Evolutionary conservation across 2,797 vertebrate species (phyloP), one percentile per base, ranked within the genome.

Genomic region (Ambastaia sidthimunki): DNA sequence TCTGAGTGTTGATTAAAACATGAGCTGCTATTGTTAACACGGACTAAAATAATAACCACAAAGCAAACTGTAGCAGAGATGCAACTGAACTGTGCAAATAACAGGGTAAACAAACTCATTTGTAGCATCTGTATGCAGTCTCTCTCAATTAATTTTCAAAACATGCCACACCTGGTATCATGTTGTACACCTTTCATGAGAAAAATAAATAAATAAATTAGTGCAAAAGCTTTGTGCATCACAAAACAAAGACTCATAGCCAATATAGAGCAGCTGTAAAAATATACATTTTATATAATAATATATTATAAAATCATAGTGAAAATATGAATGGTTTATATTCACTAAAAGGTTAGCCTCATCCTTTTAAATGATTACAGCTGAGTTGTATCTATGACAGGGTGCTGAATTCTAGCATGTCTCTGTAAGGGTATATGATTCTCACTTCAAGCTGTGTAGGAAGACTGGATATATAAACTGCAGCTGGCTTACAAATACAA

Each of bases 381-480:
- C 23, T 47, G 21, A 68, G 41, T 25, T 25, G 34, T 0, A 21
- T 57, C 9, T 34, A n/a, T n/a, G 6, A 31, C 25, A 31, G 25
- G 18, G 23, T 12, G 13, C 57, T 25, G 25, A 62, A 62, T 62
- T 28, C 25, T 62, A 18, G 3, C 19, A 74, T 54, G 44, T 71
- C 57, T 63, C 15, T 62, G 66, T 74, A 78, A 50, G 55, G 34
- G 55, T 71, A 25, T 54, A 34, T 31, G 67, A 50, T 25, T 71
- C 76, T 55, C 21, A 60, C 34, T n/a, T 69, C 34, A 54, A 70
- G 59, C 52, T 70, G 74, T 54, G 82, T 87, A 90, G 90, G 90
- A 92, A 92, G 81, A 87, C 82, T 90, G 89, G 86, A 92, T 91
- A 90, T 91, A 87, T 90, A 91, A 92, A 92, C 89, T 85, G 86